These are phyloP conservation scores for Heliconius himera DNA, from an alignment of 1,140 invertebrate genomes.

Conservation along the genomic window DNA sequence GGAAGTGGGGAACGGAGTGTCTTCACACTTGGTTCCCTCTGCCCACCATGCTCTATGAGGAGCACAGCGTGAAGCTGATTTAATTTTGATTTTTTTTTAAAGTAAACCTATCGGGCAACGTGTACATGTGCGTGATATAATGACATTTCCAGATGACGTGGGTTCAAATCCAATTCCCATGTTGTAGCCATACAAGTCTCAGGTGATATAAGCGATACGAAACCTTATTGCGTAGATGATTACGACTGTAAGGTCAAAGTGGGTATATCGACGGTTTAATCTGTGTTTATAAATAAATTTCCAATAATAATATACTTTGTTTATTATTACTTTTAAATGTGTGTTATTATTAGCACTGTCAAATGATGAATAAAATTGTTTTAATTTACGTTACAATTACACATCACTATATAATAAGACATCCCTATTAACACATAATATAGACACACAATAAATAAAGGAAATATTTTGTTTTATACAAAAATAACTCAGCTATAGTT, in stretches of 20 bases:
- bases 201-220: slow-evolving; percentile 50
- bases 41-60: too few relatives aligned
- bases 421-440: too few relatives aligned
- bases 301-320: background rate
- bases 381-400: background rate
- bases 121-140: slow-evolving; percentile 50
- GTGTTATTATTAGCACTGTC: background rate
- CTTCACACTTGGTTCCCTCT: too few relatives aligned
- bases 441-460: too few relatives aligned
- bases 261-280: background rate
- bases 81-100: background rate
- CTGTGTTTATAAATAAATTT: background rate
- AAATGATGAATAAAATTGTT: background rate
- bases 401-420: too few relatives aligned
- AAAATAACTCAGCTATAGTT: too few relatives aligned
- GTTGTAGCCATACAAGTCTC: slow-evolving; percentile 65
- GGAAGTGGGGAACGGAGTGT: too few relatives aligned
- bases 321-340: background rate
- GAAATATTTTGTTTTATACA: too few relatives aligned
- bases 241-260: slow-evolving; percentile 19
- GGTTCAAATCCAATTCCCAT: slow-evolving; percentile 66
- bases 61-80: too few relatives aligned
- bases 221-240: slow-evolving; percentile 57
- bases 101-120: background rate
- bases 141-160: slow-evolving; percentile 70